Percentiles rank a stretch among this genome's conserved stretches.
Conservation (phyloP, 35 echinoderm and acorn worm species). For the Eucidaris tribuloides region DNA sequence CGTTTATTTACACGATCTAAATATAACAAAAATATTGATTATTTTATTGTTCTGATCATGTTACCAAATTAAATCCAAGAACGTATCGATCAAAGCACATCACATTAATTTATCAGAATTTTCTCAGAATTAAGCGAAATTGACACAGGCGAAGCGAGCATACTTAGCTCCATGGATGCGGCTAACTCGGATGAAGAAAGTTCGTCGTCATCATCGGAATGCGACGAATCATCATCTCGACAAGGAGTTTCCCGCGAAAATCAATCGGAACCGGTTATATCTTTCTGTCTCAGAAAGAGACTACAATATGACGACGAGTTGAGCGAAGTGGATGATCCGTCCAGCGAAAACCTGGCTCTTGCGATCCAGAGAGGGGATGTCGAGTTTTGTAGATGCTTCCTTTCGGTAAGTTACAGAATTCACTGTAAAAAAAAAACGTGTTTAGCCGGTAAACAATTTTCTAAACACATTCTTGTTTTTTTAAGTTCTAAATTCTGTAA, state of each 20-base stretch:
- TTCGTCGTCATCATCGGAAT: neutral
- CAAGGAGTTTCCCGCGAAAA: too few relatives aligned
- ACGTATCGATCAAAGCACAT: too few relatives aligned
- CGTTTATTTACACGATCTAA: too few relatives aligned
- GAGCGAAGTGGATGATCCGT: neutral
- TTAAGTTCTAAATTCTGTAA: neutral
- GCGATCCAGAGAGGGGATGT: constrained; percentile 7
- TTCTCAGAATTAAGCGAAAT: too few relatives aligned
- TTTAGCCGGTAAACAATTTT: neutral
- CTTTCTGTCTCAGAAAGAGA: neutral
- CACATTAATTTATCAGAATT: too few relatives aligned
- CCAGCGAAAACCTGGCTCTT: neutral
- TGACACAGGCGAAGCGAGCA: too few relatives aligned
- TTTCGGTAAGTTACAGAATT: neutral
- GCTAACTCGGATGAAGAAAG: neutral
- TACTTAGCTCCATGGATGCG: neutral
- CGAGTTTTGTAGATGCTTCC: constrained; percentile 18
- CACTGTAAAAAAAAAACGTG: neutral
- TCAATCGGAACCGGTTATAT: too few relatives aligned
- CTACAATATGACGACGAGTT: neutral
- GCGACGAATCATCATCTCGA: too few relatives aligned
- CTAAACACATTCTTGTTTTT: neutral
- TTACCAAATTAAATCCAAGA: too few relatives aligned
- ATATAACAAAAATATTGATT: too few relatives aligned
- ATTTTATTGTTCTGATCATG: too few relatives aligned